Evolutionary conservation across 2,888 invertebrate genomes (phyloP).

Genomic region (Trichopria drosophilae): DNA sequence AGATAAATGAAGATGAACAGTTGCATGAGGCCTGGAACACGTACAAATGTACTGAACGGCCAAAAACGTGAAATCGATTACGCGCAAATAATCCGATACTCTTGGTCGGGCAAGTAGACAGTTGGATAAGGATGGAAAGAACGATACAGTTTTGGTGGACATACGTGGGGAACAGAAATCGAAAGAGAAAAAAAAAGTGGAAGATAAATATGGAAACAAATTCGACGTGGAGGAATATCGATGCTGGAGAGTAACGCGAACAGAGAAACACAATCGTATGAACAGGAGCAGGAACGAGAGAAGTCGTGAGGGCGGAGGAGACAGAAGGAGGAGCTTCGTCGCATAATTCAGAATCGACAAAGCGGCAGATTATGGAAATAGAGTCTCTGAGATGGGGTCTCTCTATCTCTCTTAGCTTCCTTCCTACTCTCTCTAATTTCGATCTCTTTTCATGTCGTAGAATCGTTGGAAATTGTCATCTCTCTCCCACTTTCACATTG

Average conservation of each 20-base stretch:
- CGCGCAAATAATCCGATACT: constrained; percentile 58
- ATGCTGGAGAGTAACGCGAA: constrained; percentile 29
- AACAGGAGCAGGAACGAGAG: constrained; percentile 27
- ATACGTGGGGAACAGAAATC: constrained; percentile 26
- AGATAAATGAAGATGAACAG: constrained; percentile 42
- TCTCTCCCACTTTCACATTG: constrained; percentile 14
- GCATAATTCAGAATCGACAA: constrained; percentile 59
- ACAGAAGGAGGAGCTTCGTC: constrained; percentile 45
- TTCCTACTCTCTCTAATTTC: constrained; percentile 28
- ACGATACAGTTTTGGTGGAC: constrained; percentile 6
- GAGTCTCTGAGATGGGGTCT: constrained; percentile 45
- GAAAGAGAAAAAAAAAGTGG: constrained; percentile 16
- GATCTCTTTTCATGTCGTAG: constrained; percentile 7
- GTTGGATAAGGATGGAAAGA: constrained; percentile 9
- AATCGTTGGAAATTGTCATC: constrained; percentile 8
- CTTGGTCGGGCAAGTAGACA: constrained; percentile 40
- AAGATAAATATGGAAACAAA: constrained; percentile 22
- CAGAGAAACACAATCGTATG: constrained; percentile 7
- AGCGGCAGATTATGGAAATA: constrained; percentile 59
- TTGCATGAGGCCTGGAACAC: too few species aligned
- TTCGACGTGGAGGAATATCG: constrained; percentile 31
- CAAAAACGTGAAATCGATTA: constrained; percentile 57
- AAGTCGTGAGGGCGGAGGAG: constrained; percentile 26
- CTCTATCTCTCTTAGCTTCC: constrained; percentile 32
- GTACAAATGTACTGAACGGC: constrained; percentile 47